These are phyloP conservation scores for Anas platyrhynchos DNA, from an alignment of 2,113 vertebrate species.

Conservation along the genomic window DNA sequence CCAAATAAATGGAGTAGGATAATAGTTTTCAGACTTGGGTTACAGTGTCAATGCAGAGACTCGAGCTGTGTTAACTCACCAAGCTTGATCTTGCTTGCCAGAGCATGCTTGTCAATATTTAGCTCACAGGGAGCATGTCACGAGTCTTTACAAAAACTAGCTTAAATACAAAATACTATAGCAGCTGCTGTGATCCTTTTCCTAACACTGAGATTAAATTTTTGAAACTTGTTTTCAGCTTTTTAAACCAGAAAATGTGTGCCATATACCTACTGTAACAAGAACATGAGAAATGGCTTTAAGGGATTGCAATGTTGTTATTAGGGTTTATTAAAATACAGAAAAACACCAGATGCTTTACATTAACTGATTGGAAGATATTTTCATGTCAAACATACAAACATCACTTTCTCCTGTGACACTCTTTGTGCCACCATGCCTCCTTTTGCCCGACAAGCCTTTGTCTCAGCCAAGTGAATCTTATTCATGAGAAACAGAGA, in stretches of 20 bases:
- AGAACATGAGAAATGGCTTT: constrained; percentile 51
- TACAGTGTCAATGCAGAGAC: constrained; percentile 70
- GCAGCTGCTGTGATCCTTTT: constrained; percentile 80
- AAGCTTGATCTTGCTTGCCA: constrained; percentile 81
- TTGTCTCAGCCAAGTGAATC: not conserved
- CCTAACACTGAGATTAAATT: constrained; percentile 79
- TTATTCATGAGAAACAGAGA: not conserved
- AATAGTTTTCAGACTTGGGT: constrained; percentile 73
- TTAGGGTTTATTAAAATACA: constrained; percentile 52
- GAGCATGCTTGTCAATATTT: constrained; percentile 83
- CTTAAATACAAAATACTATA: constrained; percentile 77
- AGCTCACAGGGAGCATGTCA: constrained; percentile 70
- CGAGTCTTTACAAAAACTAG: constrained; percentile 71
- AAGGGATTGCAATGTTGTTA: constrained; percentile 57
- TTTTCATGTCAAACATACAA: constrained; percentile 56
- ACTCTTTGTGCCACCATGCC: not conserved
- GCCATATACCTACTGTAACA: constrained; percentile 61
- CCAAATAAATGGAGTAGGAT: constrained; percentile 73
- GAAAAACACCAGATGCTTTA: constrained; percentile 62
- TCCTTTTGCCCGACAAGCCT: not conserved
- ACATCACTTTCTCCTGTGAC: constrained; percentile 5
- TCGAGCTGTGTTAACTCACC: constrained; percentile 77
- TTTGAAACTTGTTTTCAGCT: constrained; percentile 65
- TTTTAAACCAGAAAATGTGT: constrained; percentile 57
- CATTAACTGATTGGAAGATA: constrained; percentile 43